Evolutionary conservation across 1,140 invertebrate genomes (phyloP), one percentile per base, ranked within the genome.

Genomic region (Drosophila sucinea): DNA sequence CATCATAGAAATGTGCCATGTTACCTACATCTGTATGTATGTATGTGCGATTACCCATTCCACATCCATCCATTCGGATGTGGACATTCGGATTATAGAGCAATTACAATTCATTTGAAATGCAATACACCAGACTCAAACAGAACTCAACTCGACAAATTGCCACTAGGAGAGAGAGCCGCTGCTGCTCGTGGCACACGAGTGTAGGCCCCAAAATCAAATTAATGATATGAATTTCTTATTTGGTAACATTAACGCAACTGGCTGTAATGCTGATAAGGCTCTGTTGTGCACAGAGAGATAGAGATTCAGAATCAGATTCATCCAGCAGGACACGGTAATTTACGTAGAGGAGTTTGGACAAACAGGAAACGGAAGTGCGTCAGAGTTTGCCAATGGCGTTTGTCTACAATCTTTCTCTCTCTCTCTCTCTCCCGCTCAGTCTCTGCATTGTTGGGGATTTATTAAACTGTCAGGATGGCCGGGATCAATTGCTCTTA

Each of bases 211-310:
- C 51, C 67, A 44, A 70, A 87, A 87, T 87, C 68, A 83, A 87
- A 89, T 89, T 87, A 80, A 87, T 87, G 83, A 87, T 77, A 80
- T 83, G 83, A 87, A 80, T 83, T 87, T 65, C 70, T 79, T 83
- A 80, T 79, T 80, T 72, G 76, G 64, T 68, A 62, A 79, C 83
- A 86, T 87, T 86, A 87, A 77, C 77, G 58, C 60, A 60, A 35
- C 61, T 17, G 57, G 27, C 67, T 73, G 64, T 44, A 60, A 30
- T 51, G 40, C 10, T 30, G 64, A 58, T 29, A 56, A 44, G 61
- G 61, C 17, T 29, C 29, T 8, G 47, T 27, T 8, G 47, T 27
- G 35, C 35, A 47, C 63, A 74, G 27, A 1, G 38, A 61, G 10
- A 58, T 30, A 8, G 17, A 74, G 27, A 1, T 30, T 56, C 11